Evolutionary conservation across 2,888 invertebrate genomes (phyloP), one percentile per base, ranked within the genome.

Genomic region (Torymus auratus): DNA sequence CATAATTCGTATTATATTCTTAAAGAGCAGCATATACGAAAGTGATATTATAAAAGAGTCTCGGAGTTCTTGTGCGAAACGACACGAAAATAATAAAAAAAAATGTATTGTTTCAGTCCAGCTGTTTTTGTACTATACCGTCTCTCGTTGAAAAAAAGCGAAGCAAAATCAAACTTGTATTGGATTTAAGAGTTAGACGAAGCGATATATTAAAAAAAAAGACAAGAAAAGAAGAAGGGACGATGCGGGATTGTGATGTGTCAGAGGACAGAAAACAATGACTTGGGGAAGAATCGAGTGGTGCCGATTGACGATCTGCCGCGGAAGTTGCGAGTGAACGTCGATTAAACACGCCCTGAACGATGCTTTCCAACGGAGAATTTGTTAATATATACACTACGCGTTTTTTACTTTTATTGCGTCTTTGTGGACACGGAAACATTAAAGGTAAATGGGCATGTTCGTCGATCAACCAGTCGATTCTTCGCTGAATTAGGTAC

Each of bases 101-200:
- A 64, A 50, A 28, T 17, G 41, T 76, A 79, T 79, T 79, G 79
- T 82, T 82, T 77, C 70, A 65, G 61, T 79, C 72, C 58, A 82
- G 72, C 78, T 81, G 78, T 83, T 80, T 83, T 83, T 82, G 78
- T 83, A 83, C 76, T 81, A 82, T 82, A 82, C 75, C 74, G 78
- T 80, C 78, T 83, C 81, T 81, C 77, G 74, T 80, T 83, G 60
- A 80, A 80, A 76, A 53, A 41, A 70, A 28, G 17, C n/a, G 62
- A 61, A 68, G 14, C 41, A 73, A 76, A 82, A 77, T 70, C 52
- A 77, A 82, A 77, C 73, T 60, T 82, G 74, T 80, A 82, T 79
- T 80, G 77, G 75, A 78, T 65, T 83, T 82, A 80, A 78, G 62
- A 75, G 72, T 78, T 77, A 74, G 41, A 52, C 60, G 60, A 65